Conservation (phyloP, 1,140 invertebrate genomes). For the Anoplophora glabripennis region DNA sequence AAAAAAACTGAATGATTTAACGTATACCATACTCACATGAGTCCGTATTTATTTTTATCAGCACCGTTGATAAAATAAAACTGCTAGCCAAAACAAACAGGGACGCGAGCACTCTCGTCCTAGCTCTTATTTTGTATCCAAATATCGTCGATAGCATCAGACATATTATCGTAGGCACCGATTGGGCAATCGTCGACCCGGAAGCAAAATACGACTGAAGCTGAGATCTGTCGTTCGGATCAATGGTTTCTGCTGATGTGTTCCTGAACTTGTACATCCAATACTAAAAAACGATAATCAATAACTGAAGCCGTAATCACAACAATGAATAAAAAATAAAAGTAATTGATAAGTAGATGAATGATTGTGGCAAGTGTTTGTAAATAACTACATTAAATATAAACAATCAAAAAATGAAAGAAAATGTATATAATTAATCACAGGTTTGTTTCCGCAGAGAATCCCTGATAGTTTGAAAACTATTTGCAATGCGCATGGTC, state of each 20-base stretch:
- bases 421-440: too few relatives aligned
- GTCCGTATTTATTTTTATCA: constrained; percentile 13
- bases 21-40: constrained; percentile 4
- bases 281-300: constrained; percentile 9
- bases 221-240: constrained; percentile 1
- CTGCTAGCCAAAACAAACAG: constrained; percentile 1
- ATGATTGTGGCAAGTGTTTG: too few relatives aligned
- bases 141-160: constrained; percentile 8
- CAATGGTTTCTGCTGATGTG: neutral
- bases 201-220: constrained; percentile 16
- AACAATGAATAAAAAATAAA: too few relatives aligned
- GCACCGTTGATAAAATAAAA: constrained; percentile 5
- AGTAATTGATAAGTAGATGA: too few relatives aligned
- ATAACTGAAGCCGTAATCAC: too few relatives aligned
- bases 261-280: constrained; percentile 22
- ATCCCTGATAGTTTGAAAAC: too few relatives aligned
- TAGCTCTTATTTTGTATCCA: constrained; percentile 13
- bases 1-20: too few relatives aligned
- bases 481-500: too few relatives aligned
- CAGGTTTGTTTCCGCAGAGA: too few relatives aligned
- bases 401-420: too few relatives aligned
- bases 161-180: constrained; percentile 9
- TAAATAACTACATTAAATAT: too few relatives aligned
- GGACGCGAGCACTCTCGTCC: constrained; percentile 6
- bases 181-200: constrained; percentile 4